Conservation (phyloP, 2,113 vertebrate species). For the Gulo gulo region DNA sequence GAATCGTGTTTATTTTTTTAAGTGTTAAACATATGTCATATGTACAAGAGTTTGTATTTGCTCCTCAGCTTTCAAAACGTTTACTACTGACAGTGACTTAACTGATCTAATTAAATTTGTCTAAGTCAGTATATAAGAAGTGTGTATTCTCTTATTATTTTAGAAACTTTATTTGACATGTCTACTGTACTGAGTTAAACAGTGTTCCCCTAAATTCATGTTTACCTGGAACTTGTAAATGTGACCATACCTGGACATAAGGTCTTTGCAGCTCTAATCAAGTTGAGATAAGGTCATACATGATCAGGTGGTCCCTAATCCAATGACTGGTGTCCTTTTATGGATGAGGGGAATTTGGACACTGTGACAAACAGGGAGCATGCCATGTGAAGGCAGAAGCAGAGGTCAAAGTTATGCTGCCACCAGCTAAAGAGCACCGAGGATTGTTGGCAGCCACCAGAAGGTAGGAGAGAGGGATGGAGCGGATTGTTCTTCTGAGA, state of each 20-base stretch:
- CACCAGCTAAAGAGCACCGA: neutral
- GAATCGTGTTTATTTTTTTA: neutral
- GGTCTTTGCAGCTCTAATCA: neutral
- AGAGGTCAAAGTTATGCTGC: neutral
- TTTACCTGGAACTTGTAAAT: neutral
- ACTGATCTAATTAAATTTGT: neutral
- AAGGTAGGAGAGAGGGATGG: neutral
- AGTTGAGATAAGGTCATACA: neutral
- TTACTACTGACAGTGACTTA: neutral
- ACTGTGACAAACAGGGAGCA: neutral
- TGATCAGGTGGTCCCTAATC: neutral
- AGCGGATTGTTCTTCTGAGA: neutral
- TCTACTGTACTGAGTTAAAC: neutral
- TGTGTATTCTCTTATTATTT: neutral
- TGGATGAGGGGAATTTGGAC: neutral
- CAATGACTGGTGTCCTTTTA: neutral
- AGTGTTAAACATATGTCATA: neutral
- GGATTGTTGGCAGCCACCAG: neutral
- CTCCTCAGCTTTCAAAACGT: neutral
- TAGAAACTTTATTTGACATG: neutral
- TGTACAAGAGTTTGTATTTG: neutral
- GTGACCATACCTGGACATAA: neutral
- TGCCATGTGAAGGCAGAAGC: neutral
- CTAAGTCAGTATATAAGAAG: neutral
- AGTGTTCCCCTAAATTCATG: neutral